Evolutionary conservation across 1,140 invertebrate species (phyloP), one percentile per base, ranked within the genome.

Genomic region (Heterodera carotae): DNA sequence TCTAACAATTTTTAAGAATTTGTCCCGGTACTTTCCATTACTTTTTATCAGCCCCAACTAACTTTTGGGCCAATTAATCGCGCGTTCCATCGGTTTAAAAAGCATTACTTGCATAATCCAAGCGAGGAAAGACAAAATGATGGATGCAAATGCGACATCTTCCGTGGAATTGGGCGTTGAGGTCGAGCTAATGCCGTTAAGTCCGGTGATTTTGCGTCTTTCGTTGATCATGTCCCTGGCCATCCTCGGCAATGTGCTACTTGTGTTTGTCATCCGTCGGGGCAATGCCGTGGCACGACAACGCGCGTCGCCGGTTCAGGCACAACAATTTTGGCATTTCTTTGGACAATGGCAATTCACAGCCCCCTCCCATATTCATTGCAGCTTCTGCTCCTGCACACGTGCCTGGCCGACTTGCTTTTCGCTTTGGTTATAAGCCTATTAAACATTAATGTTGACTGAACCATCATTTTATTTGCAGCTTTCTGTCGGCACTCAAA

Each of bases 321-420:
- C 86, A 68, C 62, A 75, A 27, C 18, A 56, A 43, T 3, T n/a
- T n/a, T 12, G 7, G 6, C 29, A 31, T 39, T 81, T 31, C 4
- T 27, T 53, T 5, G 18, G 34, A 33, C 31, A 33, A 5, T 31
- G 25, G 29, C 25, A 36, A 36, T 82, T 36, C 25, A 56, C 48
- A 5, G 2, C 4, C 48, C 48, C 48, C 66, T 27, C 36, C 31
- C 22, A n/a, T n/a, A n/a, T 27, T 10, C 10, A 43, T 81, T 85
- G 72, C 77, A 85, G 84, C 72, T 85, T 39, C 76, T 85, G 18
- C 77, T 85, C 27, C 79, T 89, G 69, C 89, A 90, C 75, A 84
- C 89, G n/a, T 88, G 88, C 69, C 82, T 88, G 36, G 89, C 89
- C 15, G 89, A 90, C 77, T 79, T 90, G 15, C 81, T 89, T 34